phyloP scores from a whole-genome alignment of 2,113 vertebrate genomes.

The Erythrocebus patas region DNA sequence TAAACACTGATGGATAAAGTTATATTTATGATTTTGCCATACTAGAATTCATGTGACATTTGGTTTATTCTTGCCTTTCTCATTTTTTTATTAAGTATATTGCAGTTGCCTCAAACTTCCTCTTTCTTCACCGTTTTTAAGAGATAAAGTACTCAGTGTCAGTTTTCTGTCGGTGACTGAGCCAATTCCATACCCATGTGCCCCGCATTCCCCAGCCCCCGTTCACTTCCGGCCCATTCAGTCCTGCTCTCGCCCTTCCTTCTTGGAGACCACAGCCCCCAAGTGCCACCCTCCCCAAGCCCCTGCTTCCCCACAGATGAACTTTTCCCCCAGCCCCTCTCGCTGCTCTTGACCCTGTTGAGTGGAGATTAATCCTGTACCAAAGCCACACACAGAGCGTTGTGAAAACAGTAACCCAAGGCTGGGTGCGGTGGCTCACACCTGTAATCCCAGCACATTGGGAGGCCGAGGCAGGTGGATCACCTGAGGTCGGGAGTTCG shows the following conservation, averaged over 20 bases:
- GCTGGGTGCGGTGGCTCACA: too few relatives aligned
- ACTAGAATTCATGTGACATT: not conserved
- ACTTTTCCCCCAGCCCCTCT: not conserved
- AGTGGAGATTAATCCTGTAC: fast-evolving
- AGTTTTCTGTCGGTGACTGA: not conserved
- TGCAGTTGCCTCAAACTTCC: not conserved
- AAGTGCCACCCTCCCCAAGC: fast-evolving
- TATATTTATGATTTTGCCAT: not conserved
- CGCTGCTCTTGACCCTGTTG: fast-evolving
- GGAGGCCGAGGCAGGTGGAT: too few relatives aligned
- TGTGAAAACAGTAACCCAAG: fast-evolving
- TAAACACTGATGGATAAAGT: not conserved
- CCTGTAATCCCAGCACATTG: too few relatives aligned
- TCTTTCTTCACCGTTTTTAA: not conserved
- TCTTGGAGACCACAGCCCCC: not conserved
- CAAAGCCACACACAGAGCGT: fast-evolving
- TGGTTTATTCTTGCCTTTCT: not conserved
- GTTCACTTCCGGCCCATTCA: fast-evolving
- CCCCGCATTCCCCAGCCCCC: not conserved
- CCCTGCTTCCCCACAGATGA: fast-evolving
- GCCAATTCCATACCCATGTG: not conserved
- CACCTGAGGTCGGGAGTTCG: too few relatives aligned
- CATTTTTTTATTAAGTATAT: not conserved
- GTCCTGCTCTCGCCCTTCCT: fast-evolving
- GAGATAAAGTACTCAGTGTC: not conserved